These are phyloP conservation scores for Dryobota labecula DNA, from an alignment of 2,888 invertebrate species.

Conservation along the genomic window DNA sequence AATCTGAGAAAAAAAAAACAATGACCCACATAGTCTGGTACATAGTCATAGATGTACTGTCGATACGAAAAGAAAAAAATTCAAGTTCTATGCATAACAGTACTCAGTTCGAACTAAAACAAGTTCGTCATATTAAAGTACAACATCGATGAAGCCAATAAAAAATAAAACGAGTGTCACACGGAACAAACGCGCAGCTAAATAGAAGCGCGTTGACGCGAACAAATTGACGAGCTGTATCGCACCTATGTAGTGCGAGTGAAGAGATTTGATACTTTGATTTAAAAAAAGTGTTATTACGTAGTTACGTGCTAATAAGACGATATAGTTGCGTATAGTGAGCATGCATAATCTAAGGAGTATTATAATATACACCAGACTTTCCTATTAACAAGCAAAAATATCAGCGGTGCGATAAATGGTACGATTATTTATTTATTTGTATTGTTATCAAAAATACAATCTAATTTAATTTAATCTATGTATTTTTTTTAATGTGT, in stretches of 20 bases:
- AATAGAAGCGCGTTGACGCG: constrained; percentile 86
- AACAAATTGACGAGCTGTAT: constrained; percentile 85
- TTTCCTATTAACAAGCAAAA: neutral
- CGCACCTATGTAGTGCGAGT: constrained; percentile 77
- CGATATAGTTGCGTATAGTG: neutral
- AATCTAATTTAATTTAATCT: too few species aligned
- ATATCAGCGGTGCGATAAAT: too few species aligned
- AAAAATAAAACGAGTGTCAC: constrained; percentile 46
- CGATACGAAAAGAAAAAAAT: too few species aligned
- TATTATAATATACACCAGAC: too few species aligned
- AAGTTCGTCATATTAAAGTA: constrained; percentile 3
- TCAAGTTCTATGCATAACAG: neutral
- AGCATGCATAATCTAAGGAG: neutral
- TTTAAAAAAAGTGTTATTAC: neutral
- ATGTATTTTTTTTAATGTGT: too few species aligned
- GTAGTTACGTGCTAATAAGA: too few species aligned
- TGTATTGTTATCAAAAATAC: too few species aligned
- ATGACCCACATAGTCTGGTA: too few species aligned
- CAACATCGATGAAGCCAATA: constrained; percentile 28
- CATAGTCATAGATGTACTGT: too few species aligned
- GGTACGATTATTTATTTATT: too few species aligned
- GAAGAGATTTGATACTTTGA: constrained; percentile 73
- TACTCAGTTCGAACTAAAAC: neutral
- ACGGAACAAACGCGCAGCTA: constrained; percentile 80
- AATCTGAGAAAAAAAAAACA: too few species aligned